Conservation (phyloP, 2,113 vertebrate species). For the Callipepla californica region DNA sequence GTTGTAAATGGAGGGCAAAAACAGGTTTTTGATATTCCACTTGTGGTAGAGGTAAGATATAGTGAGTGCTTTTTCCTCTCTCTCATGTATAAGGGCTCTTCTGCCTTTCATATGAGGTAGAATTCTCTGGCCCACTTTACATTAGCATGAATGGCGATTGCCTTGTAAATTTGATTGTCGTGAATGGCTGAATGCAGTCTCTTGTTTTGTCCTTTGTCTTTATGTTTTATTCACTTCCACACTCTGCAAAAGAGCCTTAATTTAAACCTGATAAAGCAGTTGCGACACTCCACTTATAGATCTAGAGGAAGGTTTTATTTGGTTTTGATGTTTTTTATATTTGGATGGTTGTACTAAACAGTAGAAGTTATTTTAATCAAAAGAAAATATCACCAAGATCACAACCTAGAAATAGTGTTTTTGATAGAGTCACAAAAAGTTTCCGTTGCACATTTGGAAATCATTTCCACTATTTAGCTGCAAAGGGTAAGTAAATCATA, state of each 20-base stretch:
- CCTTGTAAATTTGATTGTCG: background rate
- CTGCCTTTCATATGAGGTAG: conserved; percentile 41
- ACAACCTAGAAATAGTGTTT: conserved; percentile 8
- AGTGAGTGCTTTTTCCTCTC: conserved; percentile 54
- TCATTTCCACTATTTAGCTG: conserved; percentile 11
- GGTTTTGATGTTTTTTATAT: conserved; percentile 22
- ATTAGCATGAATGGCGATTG: conserved; percentile 23
- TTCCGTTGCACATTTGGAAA: conserved; percentile 18
- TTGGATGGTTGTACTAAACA: conserved; percentile 6
- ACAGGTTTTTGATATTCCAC: conserved; percentile 19
- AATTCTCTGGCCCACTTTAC: conserved; percentile 39
- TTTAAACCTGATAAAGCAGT: conserved; percentile 31
- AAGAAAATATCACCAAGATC: background rate
- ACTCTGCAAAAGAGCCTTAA: background rate
- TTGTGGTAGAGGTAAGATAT: conserved; percentile 48
- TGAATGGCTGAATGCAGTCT: conserved; percentile 11
- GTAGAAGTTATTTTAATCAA: conserved; percentile 23
- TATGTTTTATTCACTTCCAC: conserved; percentile 51
- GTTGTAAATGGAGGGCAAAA: conserved; percentile 16
- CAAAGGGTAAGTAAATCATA: conserved; percentile 28
- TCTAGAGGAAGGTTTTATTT: conserved; percentile 39
- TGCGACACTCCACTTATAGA: background rate
- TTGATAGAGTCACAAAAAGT: conserved; percentile 17
- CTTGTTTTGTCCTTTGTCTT: conserved; percentile 50
- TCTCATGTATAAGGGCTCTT: conserved; percentile 43